Base-by-base conservation (phyloP, 2,888 invertebrate species). In the Rapana venosa region DNA sequence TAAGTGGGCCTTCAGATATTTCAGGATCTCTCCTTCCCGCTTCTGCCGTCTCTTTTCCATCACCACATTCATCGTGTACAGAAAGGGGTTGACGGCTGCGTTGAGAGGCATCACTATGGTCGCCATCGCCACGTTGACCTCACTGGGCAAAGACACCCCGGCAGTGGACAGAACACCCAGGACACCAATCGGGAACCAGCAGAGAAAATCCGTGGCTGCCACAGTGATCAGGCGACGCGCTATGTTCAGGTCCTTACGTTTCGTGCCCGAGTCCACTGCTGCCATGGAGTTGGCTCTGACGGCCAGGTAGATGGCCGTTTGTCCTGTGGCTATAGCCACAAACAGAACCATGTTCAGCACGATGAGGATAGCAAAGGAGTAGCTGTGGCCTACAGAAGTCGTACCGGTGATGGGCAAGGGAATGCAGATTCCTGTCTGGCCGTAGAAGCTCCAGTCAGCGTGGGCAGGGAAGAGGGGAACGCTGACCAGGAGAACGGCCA, bases 371-470 rank as follows among this genome's bases (percentile, higher is more conserved):
- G 93, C 94, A 13, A 95, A 93, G 8, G 95, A 93, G 89, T 95
- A 96, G 85, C 95, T 94, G 95, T 95, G 95, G 11, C 96, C 96
- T 15, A 95, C 93, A 1, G 94, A 93, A 70, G 92, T 92, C 87
- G 94, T 94, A 58, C 93, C 93, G 26, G 95, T 95, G 26, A 96
- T 93, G 61, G 96, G 95, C 22, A 96, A 91, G 0, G 96, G 94
- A 30, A 96, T 90, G 91, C 96, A 96, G 22, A 96, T 95, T 4
- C 95, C 95, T 32, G 90, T 89, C 87, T 89, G 89, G 56, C 87
- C 70, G 85, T 91, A 91, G 20, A 90, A 87, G 20, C 70, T 56
- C 90, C 91, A 91, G 90, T 91, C n/a, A 5, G 87, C 66, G 77
- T 88, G 87, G 13, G 87, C 58, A 0, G 94, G 93, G 8, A 95